phyloP scores from a whole-genome alignment of 1,140 invertebrate species.

The Drosophila rhopaloa region DNA sequence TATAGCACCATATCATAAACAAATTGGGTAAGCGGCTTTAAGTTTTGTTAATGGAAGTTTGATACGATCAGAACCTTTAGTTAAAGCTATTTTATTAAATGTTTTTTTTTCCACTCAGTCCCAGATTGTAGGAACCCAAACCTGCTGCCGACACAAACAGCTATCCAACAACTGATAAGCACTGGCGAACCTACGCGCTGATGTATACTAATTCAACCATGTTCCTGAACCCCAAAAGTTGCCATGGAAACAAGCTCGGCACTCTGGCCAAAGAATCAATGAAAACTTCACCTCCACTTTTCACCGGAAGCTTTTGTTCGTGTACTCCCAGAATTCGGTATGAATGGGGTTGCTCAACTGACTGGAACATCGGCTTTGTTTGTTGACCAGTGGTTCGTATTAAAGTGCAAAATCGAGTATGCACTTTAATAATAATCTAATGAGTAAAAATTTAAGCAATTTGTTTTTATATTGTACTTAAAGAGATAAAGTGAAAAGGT shows the following conservation, averaged over 20 bases:
- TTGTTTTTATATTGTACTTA: no score
- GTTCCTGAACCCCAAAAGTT: constrained; percentile 44
- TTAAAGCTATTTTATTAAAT: not conserved
- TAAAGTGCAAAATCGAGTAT: constrained; percentile 1
- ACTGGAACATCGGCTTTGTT: constrained; percentile 62
- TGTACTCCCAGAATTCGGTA: constrained; percentile 41
- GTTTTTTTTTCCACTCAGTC: not conserved
- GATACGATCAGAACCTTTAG: not conserved
- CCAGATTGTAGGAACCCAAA: constrained; percentile 15
- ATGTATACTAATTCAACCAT: constrained; percentile 38
- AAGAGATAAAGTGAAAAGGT: no score
- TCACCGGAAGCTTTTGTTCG: constrained; percentile 58
- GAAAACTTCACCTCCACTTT: constrained; percentile 46
- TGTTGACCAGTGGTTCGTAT: constrained; percentile 1
- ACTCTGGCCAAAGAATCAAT: constrained; percentile 25
- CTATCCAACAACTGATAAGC: constrained; percentile 68
- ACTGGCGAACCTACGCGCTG: constrained; percentile 41
- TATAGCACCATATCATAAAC: constrained; percentile 3
- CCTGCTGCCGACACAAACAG: constrained; percentile 28
- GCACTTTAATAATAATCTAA: not conserved
- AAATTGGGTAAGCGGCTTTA: constrained; percentile 4
- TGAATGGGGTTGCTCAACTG: constrained; percentile 68
- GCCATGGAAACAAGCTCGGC: constrained; percentile 48
- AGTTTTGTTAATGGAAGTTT: constrained; percentile 1
- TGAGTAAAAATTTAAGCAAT: no score